Percentiles rank a stretch among this genome's conserved stretches.
Conservation (phyloP, 2,113 vertebrate genomes). For the Megalops atlanticus region DNA sequence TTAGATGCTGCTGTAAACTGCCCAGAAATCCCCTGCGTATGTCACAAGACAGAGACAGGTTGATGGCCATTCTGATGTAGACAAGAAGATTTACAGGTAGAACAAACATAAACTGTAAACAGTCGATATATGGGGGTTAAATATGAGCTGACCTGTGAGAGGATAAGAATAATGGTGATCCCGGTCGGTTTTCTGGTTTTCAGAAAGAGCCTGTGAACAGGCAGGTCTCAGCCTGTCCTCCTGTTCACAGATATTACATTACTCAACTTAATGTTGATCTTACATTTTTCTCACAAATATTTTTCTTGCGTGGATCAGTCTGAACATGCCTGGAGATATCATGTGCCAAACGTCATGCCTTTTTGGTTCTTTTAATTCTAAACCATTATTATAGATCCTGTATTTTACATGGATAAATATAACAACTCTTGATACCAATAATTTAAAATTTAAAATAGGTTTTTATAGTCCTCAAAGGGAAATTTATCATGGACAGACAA, state of each 20-base stretch:
- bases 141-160: conserved; percentile 14
- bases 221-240: conserved; percentile 33
- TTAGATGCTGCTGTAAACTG: too few species aligned
- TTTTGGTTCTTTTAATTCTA: not conserved
- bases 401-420: not conserved
- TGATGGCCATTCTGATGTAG: too few species aligned
- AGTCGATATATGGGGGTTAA: not conserved
- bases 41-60: too few species aligned
- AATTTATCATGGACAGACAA: too few species aligned
- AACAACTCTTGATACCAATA: not conserved
- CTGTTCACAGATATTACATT: conserved; percentile 36
- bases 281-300: conserved; percentile 40
- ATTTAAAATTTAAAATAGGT: not conserved
- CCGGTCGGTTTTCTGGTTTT: conserved; percentile 21
- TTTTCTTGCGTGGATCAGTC: conserved; percentile 39
- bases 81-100: not conserved
- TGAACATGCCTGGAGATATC: conserved; percentile 36
- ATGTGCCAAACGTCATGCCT: not conserved
- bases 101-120: not conserved
- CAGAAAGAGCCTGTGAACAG: conserved; percentile 3
- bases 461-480: not conserved
- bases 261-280: conserved; percentile 25
- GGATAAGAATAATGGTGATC: conserved; percentile 10
- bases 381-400: not conserved
- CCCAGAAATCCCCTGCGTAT: too few species aligned